Evolutionary conservation across 2,888 invertebrate species (phyloP).

Genomic region (Limnephilus lunatus): DNA sequence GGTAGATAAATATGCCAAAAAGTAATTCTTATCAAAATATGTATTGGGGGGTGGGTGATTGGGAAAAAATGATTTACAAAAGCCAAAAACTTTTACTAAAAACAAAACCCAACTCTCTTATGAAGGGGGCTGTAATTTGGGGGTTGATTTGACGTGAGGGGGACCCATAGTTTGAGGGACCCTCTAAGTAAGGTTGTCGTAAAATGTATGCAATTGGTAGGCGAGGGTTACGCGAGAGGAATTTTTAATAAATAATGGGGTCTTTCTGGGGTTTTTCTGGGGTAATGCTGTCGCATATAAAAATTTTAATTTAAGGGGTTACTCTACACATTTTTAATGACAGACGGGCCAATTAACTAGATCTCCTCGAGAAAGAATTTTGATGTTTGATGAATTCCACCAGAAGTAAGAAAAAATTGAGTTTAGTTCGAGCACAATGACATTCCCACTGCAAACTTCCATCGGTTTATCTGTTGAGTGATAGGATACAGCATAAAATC

Average conservation of each 20-base stretch:
- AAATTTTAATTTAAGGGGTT: not conserved
- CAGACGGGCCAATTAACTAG: too few relatives aligned
- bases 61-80: too few relatives aligned
- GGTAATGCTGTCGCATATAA: not conserved
- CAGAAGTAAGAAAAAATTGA: not conserved
- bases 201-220: conserved; percentile 40
- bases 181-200: conserved; percentile 26
- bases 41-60: too few relatives aligned
- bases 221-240: conserved; percentile 10
- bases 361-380: not conserved
- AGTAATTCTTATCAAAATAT: too few relatives aligned
- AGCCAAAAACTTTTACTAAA: not conserved
- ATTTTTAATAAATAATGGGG: conserved; percentile 29
- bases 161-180: not conserved
- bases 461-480: not conserved
- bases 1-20: too few relatives aligned
- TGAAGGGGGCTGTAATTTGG: not conserved
- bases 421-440: not conserved
- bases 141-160: not conserved
- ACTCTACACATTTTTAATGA: too few relatives aligned
- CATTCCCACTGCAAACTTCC: not conserved
- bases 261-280: not conserved
- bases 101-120: not conserved
- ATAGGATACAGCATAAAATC: not conserved
- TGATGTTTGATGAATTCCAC: not conserved